Base-by-base conservation (phyloP, 2,888 invertebrate genomes). In the Sepiola atlantica region DNA sequence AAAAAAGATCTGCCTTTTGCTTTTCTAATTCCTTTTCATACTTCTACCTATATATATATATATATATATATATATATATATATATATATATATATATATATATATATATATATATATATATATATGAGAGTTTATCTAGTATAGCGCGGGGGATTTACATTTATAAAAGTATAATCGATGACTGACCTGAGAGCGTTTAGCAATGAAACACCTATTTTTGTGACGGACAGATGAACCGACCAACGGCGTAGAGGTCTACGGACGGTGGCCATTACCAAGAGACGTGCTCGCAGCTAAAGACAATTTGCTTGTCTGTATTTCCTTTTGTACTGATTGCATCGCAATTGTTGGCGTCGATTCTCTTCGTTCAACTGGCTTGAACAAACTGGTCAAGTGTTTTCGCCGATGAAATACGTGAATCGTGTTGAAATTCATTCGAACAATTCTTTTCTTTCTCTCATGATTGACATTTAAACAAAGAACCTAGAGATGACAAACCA, bases 21-120 rank as follows among this genome's bases (percentile, higher is more conserved):
- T n/a, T n/a, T n/a, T n/a, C n/a, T n/a, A n/a, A n/a, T n/a, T n/a
- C n/a, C n/a, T n/a, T n/a, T n/a, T n/a, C n/a, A n/a, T n/a, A n/a
- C n/a, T n/a, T n/a, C n/a, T n/a, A n/a, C n/a, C n/a, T 61, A 21
- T 61, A 61, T 61, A 61, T 61, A 21, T 61, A 21, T 21, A 21
- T 24, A 61, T 61, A 24, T 21, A 21, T 28, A n/a, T 77, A 77
- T n/a, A 0, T 77, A 10, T 10, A n/a, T 77, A n/a, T 77, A 77
- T n/a, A n/a, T 28, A 77, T 28, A 77, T n/a, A n/a, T n/a, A 77
- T 77, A 61, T 61, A 61, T 61, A 61, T 61, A 61, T 61, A 61
- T 61, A 61, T 61, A 61, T 61, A 61, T 61, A 61, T 61, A 61
- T 61, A 61, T 61, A 61, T 61, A 61, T 61, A 61, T 61, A 61